Evolutionary conservation across 2,113 vertebrate genomes (phyloP).

Genomic region (Cavia porcellus): DNA sequence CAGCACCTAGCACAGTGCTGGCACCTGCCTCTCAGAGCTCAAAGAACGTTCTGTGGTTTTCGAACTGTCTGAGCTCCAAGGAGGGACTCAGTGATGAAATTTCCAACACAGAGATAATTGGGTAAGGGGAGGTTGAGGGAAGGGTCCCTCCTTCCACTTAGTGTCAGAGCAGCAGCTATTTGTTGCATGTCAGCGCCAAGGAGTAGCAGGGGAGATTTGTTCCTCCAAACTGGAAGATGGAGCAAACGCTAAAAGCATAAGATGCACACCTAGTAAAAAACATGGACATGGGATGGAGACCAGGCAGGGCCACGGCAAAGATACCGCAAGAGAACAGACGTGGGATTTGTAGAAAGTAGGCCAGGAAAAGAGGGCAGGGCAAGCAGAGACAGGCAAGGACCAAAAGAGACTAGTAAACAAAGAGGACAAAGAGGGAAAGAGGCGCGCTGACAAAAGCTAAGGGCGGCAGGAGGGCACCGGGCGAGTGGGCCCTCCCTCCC

Average conservation of each 20-base stretch:
- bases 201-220: neutral
- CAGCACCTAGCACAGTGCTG: neutral
- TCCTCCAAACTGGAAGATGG: neutral
- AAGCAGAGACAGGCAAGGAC: neutral
- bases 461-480: neutral
- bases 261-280: neutral
- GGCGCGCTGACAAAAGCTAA: neutral
- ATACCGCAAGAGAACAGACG: neutral
- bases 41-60: constrained; percentile 1
- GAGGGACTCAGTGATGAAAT: neutral
- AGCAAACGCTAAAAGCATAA: neutral
- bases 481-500: constrained; percentile 20
- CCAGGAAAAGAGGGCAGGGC: neutral
- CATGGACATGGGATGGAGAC: neutral
- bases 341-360: neutral
- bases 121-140: neutral
- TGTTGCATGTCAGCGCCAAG: neutral
- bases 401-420: neutral
- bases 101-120: neutral
- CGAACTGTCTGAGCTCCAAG: neutral
- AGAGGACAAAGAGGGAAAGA: neutral
- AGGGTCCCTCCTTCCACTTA: neutral
- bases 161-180: neutral
- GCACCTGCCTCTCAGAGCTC: neutral
- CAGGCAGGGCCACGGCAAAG: neutral